Evolutionary conservation across 1,140 invertebrate species (phyloP).

Genomic region (Drosophila bifasciata): DNA sequence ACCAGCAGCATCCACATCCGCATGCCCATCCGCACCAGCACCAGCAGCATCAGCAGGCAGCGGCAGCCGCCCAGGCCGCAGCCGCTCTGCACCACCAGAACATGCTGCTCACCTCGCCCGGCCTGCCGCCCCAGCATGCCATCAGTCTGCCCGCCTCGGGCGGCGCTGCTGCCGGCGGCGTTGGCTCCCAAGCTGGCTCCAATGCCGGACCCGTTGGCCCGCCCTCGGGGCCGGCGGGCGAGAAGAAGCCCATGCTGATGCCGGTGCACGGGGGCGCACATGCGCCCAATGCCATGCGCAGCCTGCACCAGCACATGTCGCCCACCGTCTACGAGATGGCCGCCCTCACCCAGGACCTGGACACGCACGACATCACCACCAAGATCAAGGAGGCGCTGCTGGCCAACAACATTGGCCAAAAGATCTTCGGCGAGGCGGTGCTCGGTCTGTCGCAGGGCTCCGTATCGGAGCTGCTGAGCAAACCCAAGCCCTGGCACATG

Average conservation of each 20-base stretch:
- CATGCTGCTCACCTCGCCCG: conserved; percentile 87
- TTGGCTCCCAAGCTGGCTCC: conserved; percentile 78
- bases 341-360: conserved; percentile 96
- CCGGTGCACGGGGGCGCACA: conserved; percentile 77
- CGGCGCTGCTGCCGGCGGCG: conserved; percentile 12
- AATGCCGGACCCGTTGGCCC: conserved; percentile 53
- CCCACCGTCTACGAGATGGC: conserved; percentile 98
- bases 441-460: conserved; percentile 98
- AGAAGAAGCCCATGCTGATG: conserved; percentile 85
- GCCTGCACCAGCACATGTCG: conserved; percentile 91
- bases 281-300: conserved; percentile 87
- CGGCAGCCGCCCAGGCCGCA: conserved; percentile 85
- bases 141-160: conserved; percentile 84
- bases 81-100: conserved; percentile 86
- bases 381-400: conserved; percentile 98
- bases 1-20: conserved; percentile 86
- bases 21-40: conserved; percentile 88
- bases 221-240: conserved; percentile 63
- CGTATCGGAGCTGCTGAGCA: conserved; percentile 97
- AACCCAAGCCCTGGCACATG: conserved; percentile 99
- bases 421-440: conserved; percentile 98
- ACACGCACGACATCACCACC: conserved; percentile 97
- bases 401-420: conserved; percentile 99
- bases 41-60: conserved; percentile 86
- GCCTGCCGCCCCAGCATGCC: conserved; percentile 87